A percentile compares a stretch with the other conserved stretches of the same genome.
Conservation (phyloP, 1,140 invertebrate genomes). For the Scaptomyza montana region DNA sequence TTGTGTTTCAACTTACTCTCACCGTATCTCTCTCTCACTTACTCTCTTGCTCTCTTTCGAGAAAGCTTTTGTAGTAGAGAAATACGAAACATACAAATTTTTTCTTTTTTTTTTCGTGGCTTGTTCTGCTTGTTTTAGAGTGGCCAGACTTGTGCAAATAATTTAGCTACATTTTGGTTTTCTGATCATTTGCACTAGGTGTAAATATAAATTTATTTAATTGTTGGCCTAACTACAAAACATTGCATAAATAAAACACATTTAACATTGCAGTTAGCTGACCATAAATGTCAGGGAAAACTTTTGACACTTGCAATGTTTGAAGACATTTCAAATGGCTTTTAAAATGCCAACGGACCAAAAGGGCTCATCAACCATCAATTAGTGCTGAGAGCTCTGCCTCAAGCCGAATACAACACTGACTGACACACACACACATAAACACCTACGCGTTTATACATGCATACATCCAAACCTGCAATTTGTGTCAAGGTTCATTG, state of each 20-base stretch:
- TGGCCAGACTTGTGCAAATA: conserved; percentile 62
- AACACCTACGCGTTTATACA: not conserved
- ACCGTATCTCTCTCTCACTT: conserved; percentile 13
- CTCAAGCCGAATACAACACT: conserved; percentile 7
- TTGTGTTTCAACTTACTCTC: conserved; percentile 31
- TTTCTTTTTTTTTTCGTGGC: conserved; percentile 60
- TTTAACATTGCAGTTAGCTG: conserved; percentile 3
- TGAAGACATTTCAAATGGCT: conserved; percentile 25
- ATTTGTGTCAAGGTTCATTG: conserved; percentile 71
- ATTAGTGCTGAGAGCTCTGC: conserved; percentile 54
- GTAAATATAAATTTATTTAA: conserved; percentile 6
- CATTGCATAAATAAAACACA: conserved; percentile 5
- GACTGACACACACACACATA: not conserved
- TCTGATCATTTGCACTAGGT: conserved; percentile 32
- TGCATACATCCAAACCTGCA: conserved; percentile 19
- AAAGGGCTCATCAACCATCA: conserved; percentile 50
- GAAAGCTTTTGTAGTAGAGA: conserved; percentile 80
- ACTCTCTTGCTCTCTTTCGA: conserved; percentile 12
- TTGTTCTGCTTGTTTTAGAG: conserved; percentile 60
- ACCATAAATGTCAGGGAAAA: not conserved
- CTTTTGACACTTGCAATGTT: conserved; percentile 29
- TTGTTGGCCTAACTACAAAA: conserved; percentile 10
- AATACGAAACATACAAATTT: conserved; percentile 45
- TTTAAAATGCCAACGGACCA: conserved; percentile 24
- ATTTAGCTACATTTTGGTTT: conserved; percentile 34